Evolutionary conservation across 2,113 vertebrate genomes (phyloP).

Genomic region (Archilochus colubris): DNA sequence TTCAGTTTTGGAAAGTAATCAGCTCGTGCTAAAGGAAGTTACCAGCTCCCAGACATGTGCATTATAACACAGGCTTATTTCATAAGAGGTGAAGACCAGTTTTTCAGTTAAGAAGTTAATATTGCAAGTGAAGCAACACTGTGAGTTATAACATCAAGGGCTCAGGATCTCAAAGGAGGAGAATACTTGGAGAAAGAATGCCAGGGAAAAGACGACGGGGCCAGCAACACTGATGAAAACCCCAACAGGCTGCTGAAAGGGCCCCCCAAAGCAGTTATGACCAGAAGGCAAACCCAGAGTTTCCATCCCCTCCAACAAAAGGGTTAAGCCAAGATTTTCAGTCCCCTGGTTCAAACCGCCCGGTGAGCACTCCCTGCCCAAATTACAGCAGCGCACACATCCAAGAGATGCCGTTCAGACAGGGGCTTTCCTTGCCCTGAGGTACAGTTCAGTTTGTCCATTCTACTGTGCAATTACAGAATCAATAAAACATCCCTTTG

Average conservation of each 20-base stretch:
- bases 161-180: not conserved
- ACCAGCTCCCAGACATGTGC: conserved; percentile 27
- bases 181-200: not conserved
- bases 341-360: conserved; percentile 29
- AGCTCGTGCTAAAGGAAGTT: conserved; percentile 67
- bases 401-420: conserved; percentile 81
- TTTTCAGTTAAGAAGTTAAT: conserved; percentile 56
- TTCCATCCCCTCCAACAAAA: not conserved
- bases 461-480: conserved; percentile 82
- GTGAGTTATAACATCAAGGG: not conserved
- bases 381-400: conserved; percentile 60
- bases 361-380: conserved; percentile 50
- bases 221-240: accelerated
- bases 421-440: conserved; percentile 84
- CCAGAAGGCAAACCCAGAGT: not conserved
- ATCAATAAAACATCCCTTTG: conserved; percentile 89
- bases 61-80: not conserved
- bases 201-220: not conserved
- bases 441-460: conserved; percentile 82
- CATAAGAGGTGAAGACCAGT: conserved; percentile 41
- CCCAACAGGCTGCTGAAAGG: accelerated
- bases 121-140: conserved; percentile 1
- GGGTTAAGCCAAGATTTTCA: conserved; percentile 54
- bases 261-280: not conserved
- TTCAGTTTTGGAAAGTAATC: conserved; percentile 73